Evolutionary conservation across 1,140 invertebrate species (phyloP).

Genomic region (Cydia splendana): DNA sequence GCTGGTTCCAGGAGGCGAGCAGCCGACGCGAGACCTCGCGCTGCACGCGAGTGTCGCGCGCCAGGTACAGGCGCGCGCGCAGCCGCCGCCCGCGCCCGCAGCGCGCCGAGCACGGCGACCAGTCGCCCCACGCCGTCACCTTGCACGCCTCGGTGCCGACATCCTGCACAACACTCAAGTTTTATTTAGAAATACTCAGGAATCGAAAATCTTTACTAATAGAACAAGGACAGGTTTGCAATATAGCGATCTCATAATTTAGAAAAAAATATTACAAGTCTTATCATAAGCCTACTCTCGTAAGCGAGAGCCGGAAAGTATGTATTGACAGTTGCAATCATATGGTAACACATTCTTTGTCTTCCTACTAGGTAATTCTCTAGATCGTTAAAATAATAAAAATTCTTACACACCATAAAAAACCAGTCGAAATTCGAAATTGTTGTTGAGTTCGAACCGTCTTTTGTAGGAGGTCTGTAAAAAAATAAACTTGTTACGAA

Average conservation of each 20-base stretch:
- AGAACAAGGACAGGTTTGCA: no score
- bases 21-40: constrained; percentile 47
- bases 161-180: constrained; percentile 45
- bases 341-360: no score
- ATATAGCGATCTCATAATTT: no score
- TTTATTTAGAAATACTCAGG: no score
- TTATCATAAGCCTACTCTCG: no score
- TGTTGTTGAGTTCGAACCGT: constrained; percentile 43
- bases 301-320: no score
- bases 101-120: constrained; percentile 88
- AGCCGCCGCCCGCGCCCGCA: constrained; percentile 88
- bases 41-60: constrained; percentile 49
- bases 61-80: constrained; percentile 80
- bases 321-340: no score
- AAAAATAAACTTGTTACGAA: constrained; percentile 34
- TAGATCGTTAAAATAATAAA: not conserved
- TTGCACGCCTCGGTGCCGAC: constrained; percentile 80
- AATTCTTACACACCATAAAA: constrained; percentile 56
- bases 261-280: no score
- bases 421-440: constrained; percentile 68
- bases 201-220: no score
- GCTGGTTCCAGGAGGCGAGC: constrained; percentile 54
- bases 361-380: no score
- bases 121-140: constrained; percentile 87
- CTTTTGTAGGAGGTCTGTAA: constrained; percentile 54